phyloP scores from a whole-genome alignment of 2,113 vertebrate species.

The Pungitius pungitius region DNA sequence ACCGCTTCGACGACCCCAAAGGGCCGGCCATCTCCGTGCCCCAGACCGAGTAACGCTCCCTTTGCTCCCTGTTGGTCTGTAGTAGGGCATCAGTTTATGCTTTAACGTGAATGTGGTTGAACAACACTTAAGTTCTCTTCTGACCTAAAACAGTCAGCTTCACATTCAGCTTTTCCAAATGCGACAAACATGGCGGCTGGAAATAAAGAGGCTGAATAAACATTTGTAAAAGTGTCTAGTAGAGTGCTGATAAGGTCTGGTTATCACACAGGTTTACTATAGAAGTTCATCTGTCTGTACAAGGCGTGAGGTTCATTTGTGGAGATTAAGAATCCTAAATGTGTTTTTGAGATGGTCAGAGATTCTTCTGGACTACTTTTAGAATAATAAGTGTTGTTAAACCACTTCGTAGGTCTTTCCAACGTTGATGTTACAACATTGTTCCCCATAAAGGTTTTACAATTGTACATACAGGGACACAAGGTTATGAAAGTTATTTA shows the following conservation, averaged over 20 bases:
- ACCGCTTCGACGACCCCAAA: conserved; percentile 88
- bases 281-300: too few relatives aligned
- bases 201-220: too few relatives aligned
- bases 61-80: conserved; percentile 1
- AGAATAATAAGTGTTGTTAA: not conserved
- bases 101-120: not conserved
- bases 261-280: too few relatives aligned
- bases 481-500: conserved; percentile 53
- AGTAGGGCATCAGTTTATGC: conserved; percentile 3
- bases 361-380: not conserved
- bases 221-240: too few relatives aligned
- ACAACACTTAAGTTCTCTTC: not conserved
- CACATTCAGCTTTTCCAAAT: not conserved
- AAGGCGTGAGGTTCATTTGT: too few relatives aligned
- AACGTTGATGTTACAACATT: too few relatives aligned
- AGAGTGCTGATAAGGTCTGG: too few relatives aligned
- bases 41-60: conserved; percentile 67
- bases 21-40: conserved; percentile 81
- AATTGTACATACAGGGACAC: conserved; percentile 33
- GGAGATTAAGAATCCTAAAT: too few relatives aligned
- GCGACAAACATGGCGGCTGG: not conserved
- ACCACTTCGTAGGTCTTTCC: not conserved
- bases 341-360: not conserved
- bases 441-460: not conserved
- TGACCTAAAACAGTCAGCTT: not conserved